Conservation (phyloP, 2,113 vertebrate species). For the Esox niger region DNA sequence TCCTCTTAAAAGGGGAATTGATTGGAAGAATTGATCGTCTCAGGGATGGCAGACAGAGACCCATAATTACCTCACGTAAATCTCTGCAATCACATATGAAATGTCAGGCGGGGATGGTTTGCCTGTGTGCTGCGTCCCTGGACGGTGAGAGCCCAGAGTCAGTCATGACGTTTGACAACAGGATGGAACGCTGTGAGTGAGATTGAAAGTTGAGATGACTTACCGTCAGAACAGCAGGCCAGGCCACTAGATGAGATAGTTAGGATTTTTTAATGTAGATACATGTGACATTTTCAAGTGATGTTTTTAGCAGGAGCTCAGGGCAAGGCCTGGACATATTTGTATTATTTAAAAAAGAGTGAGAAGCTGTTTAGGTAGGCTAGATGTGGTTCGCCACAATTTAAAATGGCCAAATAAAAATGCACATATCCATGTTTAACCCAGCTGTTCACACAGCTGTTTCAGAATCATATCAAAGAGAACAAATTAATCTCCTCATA, state of each 20-base stretch:
- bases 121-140: too few relatives aligned
- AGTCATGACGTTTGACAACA: too few relatives aligned
- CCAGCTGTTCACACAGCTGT: not conserved
- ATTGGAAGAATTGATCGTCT: constrained; percentile 76
- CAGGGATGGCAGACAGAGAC: constrained; percentile 65
- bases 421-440: constrained; percentile 1
- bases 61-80: constrained; percentile 75
- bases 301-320: too few relatives aligned
- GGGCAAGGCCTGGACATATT: too few relatives aligned
- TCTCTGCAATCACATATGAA: constrained; percentile 69
- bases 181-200: not conserved
- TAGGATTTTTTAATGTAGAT: not conserved
- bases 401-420: not conserved
- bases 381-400: too few relatives aligned
- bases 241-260: too few relatives aligned
- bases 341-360: too few relatives aligned
- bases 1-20: constrained; percentile 77
- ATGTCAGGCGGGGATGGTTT: constrained; percentile 49
- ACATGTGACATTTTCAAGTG: not conserved
- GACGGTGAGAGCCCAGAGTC: too few relatives aligned
- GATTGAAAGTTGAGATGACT: constrained; percentile 14
- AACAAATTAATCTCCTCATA: not conserved
- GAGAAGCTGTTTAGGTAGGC: too few relatives aligned
- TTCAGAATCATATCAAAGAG: not conserved
- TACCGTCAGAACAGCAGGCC: constrained; percentile 30